Evolutionary conservation across 2,888 invertebrate genomes (phyloP), one percentile per base, ranked within the genome.

Genomic region (Phlogophora meticulosa): DNA sequence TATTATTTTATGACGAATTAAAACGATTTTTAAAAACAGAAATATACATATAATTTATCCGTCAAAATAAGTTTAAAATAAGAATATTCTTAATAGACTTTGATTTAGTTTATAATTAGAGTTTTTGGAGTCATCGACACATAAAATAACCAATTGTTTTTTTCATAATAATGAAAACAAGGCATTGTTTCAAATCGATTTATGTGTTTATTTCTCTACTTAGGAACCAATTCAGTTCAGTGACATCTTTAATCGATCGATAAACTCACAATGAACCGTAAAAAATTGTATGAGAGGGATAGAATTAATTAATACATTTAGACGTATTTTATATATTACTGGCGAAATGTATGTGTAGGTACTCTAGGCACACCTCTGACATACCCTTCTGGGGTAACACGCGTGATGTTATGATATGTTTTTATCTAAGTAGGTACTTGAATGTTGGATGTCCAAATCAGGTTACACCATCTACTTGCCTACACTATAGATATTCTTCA

Each of bases 201-300:
- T 4, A 28, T n/a, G n/a, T n/a, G n/a, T 40, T 17, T 46, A 45
- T 46, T 51, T 63, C 36, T 7, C 0, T 48, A 11, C 43, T 28
- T 70, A 11, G 4, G n/a, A 17, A 56, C 4, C 34, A 7, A 40
- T 63, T 36, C 7, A 48, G 65, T 73, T 69, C 40, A 64, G 2
- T 63, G 51, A 52, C 73, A 11, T 68, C 4, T 40, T 15, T 36
- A 40, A 15, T 13, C 10, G 38, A 62, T 61, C 49, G n/a, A 45
- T 72, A 34, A 34, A 40, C 17, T 9, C 7, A 34, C 7, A 7
- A 17, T 32, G 10, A 17, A 43, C 43, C 28, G 10, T n/a, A n/a
- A 15, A 3, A 2, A 24, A 11, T 11, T 7, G 7, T 13, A 11
- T 2, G 24, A 38, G 5, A 28, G 28, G 5, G 28, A 5, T 28